phyloP scores from a whole-genome alignment of 2,113 vertebrate species.

The Melospiza georgiana region DNA sequence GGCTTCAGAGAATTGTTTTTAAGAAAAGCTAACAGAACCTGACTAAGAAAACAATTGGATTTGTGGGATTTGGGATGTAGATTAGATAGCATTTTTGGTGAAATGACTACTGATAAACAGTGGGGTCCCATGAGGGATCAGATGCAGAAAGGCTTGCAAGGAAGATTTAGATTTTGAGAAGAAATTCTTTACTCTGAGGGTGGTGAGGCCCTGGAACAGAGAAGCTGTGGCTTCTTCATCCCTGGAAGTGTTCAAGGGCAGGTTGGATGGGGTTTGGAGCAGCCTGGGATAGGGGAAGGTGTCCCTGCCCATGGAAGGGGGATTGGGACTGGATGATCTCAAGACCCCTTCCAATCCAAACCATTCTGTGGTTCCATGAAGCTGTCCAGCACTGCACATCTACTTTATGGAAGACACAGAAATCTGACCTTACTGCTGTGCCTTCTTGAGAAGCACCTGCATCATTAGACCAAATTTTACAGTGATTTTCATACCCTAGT shows the following conservation, averaged over 20 bases:
- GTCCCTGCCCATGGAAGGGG: background rate
- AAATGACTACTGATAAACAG: background rate
- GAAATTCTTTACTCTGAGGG: background rate
- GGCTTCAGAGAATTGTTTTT: background rate
- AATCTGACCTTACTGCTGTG: background rate
- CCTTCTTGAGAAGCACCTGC: background rate
- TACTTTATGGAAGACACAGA: background rate
- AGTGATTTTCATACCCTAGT: background rate
- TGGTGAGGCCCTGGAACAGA: background rate
- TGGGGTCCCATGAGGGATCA: background rate
- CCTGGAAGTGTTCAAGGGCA: background rate
- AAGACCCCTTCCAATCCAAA: background rate
- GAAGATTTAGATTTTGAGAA: background rate
- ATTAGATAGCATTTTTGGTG: background rate
- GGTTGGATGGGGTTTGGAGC: background rate
- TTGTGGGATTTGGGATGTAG: background rate
- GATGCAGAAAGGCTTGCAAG: background rate
- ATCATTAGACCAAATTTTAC: background rate
- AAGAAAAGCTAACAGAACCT: background rate
- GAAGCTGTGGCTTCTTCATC: background rate
- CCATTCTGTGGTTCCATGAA: background rate
- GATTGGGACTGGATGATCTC: background rate
- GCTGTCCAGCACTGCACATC: background rate
- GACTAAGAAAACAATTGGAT: background rate
- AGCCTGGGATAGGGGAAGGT: accelerated